phyloP scores from a whole-genome alignment of 2,113 vertebrate species.

The Nanorana parkeri region DNA sequence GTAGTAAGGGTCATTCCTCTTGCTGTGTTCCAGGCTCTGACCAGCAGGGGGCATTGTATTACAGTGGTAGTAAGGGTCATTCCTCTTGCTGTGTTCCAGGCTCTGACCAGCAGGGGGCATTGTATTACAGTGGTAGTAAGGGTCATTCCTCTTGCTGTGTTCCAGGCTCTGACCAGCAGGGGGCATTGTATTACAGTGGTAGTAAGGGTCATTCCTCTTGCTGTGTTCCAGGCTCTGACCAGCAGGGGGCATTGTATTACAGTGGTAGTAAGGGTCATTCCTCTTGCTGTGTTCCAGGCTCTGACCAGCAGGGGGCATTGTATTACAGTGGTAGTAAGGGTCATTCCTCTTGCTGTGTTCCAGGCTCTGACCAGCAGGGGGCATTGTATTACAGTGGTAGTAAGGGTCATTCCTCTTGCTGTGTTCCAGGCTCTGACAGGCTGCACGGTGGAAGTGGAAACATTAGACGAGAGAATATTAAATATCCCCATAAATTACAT shows the following conservation, averaged over 20 bases:
- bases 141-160: too few relatives aligned
- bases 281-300: too few relatives aligned
- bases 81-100: slow-evolving; percentile 70
- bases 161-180: slow-evolving; percentile 88
- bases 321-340: too few relatives aligned
- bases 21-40: background rate
- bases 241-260: too few relatives aligned
- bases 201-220: too few relatives aligned
- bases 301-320: too few relatives aligned
- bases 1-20: background rate
- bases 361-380: slow-evolving; percentile 3
- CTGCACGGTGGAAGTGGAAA: slow-evolving; percentile 83
- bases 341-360: too few relatives aligned
- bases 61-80: too few relatives aligned
- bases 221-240: too few relatives aligned
- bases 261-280: too few relatives aligned
- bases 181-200: too few relatives aligned
- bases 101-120: slow-evolving; percentile 87
- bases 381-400: background rate
- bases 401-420: background rate
- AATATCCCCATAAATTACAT: slow-evolving; percentile 91
- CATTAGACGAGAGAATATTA: slow-evolving; percentile 86
- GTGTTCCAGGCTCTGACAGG: slow-evolving; percentile 84
- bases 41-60: slow-evolving; percentile 4
- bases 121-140: slow-evolving; percentile 82